phyloP scores from a whole-genome alignment of 1,140 invertebrate species.

The Drosophila albomicans region DNA sequence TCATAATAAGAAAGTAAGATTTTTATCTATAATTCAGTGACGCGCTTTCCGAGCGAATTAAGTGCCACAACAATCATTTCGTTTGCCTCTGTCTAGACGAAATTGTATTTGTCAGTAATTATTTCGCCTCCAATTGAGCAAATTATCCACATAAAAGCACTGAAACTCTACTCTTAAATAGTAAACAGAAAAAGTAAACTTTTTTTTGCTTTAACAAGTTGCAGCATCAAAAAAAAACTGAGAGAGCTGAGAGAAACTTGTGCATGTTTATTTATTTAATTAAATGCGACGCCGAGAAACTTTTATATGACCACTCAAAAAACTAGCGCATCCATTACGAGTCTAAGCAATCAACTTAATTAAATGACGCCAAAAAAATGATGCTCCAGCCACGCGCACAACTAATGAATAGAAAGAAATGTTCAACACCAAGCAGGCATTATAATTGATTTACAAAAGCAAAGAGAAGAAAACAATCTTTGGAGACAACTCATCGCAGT shows the following conservation, averaged over 20 bases:
- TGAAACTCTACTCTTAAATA: conserved; percentile 42
- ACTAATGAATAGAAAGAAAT: conserved; percentile 20
- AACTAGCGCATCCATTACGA: conserved; percentile 36
- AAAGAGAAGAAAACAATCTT: background rate
- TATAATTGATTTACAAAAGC: conserved; percentile 2
- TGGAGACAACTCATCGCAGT: background rate
- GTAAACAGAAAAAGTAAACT: conserved; percentile 45
- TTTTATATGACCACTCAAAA: conserved; percentile 41
- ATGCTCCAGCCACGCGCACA: background rate
- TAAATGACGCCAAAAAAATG: conserved; percentile 18
- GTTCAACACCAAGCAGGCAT: conserved; percentile 1
- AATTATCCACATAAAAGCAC: conserved; percentile 19
- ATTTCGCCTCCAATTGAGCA: conserved; percentile 52
- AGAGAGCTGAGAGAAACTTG: conserved; percentile 50
- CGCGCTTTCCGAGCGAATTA: conserved; percentile 51
- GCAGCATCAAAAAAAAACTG: conserved; percentile 15
- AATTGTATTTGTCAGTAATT: conserved; percentile 73
- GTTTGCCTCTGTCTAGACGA: conserved; percentile 63
- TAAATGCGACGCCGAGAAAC: conserved; percentile 66
- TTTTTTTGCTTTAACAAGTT: conserved; percentile 64
- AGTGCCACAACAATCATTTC: conserved; percentile 54
- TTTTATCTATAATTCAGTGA: conserved; percentile 78
- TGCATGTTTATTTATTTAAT: conserved; percentile 77
- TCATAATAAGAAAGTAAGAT: conserved; percentile 80
- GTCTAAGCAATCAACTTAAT: conserved; percentile 35